Evolutionary conservation across 2,888 invertebrate genomes (phyloP).

Genomic region (Lomographa bimaculata): DNA sequence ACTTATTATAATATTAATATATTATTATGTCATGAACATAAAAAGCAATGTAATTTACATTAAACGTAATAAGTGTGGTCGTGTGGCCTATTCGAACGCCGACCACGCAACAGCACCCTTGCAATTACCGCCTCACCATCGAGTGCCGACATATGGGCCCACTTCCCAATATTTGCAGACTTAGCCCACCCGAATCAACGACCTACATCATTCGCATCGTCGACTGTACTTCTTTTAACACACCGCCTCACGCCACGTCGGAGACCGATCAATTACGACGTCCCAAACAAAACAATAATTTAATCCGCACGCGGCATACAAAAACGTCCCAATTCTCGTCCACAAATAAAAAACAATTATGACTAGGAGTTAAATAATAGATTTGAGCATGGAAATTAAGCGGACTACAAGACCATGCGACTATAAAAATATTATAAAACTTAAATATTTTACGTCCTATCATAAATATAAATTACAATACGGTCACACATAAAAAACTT

Average conservation of each 20-base stretch:
- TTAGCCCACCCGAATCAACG: too few species aligned
- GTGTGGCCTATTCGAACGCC: slow-evolving; percentile 57
- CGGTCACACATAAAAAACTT: slow-evolving; percentile 56
- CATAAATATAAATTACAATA: slow-evolving; percentile 73
- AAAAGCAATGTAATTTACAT: slow-evolving; percentile 56
- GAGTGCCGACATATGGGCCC: neutral
- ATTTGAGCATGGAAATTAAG: slow-evolving; percentile 82
- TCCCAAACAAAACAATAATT: slow-evolving; percentile 47
- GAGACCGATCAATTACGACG: slow-evolving; percentile 19
- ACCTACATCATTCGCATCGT: slow-evolving; percentile 22
- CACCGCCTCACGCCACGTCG: slow-evolving; percentile 26
- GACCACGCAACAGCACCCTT: slow-evolving; percentile 55
- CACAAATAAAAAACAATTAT: slow-evolving; percentile 72
- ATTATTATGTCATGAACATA: slow-evolving; percentile 67
- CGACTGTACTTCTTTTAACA: slow-evolving; percentile 15
- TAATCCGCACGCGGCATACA: slow-evolving; percentile 45
- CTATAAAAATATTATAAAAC: slow-evolving; percentile 77
- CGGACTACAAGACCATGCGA: slow-evolving; percentile 77
- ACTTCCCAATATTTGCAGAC: slow-evolving; percentile 8
- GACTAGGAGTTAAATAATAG: slow-evolving; percentile 79
- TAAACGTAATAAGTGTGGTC: slow-evolving; percentile 51
- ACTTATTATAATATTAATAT: slow-evolving; percentile 48
- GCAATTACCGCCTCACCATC: neutral
- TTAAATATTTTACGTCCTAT: slow-evolving; percentile 50
- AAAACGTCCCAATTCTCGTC: slow-evolving; percentile 46